phyloP scores from a whole-genome alignment of 2,888 invertebrate species.

The Bembecia ichneumoniformis region DNA sequence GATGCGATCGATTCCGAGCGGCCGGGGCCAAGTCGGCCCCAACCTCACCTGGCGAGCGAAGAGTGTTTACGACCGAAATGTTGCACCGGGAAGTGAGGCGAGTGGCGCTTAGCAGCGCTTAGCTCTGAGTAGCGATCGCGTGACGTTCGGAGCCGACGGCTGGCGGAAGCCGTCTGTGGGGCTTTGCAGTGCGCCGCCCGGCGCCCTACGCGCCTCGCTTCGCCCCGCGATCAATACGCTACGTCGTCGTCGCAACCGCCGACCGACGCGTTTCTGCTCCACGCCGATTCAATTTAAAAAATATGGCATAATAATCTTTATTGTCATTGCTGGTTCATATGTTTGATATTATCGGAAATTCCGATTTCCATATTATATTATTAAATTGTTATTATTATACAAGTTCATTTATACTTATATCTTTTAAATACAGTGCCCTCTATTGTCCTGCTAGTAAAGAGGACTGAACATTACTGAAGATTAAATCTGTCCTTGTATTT shows the following conservation, averaged over 20 bases:
- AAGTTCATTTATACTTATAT: no score
- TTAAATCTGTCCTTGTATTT: no score
- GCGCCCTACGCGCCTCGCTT: conserved; percentile 29
- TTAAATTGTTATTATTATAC: no score
- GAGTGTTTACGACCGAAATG: conserved; percentile 25
- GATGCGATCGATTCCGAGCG: conserved; percentile 47
- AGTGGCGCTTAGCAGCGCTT: conserved; percentile 18
- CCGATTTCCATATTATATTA: no score
- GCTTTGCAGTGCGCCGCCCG: conserved; percentile 36
- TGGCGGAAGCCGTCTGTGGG: conserved; percentile 40
- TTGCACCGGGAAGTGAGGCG: conserved; percentile 29
- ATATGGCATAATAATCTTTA: no score
- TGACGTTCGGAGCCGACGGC: conserved; percentile 51
- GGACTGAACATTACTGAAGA: no score
- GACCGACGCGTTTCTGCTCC: conserved; percentile 12
- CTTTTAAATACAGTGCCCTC: no score
- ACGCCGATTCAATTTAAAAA: no score
- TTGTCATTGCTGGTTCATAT: no score
- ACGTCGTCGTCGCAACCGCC: no score
- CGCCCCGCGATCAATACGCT: conserved; percentile 5
- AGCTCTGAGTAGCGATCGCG: conserved; percentile 18
- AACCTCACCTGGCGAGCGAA: conserved; percentile 43
- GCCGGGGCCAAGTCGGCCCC: conserved; percentile 43
- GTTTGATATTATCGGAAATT: no score
- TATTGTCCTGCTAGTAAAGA: no score